These are phyloP conservation scores for Halichoeres trimaculatus DNA, from an alignment of 2,113 vertebrate genomes.

Conservation along the genomic window DNA sequence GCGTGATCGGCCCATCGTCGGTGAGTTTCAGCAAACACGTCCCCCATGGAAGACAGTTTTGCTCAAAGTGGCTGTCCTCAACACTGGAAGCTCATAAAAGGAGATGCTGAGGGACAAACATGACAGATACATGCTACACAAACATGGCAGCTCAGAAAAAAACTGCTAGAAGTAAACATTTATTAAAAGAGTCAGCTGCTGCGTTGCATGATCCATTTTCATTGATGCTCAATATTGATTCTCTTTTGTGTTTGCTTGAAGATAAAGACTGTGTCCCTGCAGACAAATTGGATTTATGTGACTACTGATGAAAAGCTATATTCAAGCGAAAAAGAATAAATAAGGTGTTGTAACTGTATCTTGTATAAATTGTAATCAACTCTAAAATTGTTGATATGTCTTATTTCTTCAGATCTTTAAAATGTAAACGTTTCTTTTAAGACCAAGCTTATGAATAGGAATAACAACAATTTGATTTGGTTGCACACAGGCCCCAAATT, in stretches of 20 bases:
- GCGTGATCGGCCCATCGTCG: conserved; percentile 19
- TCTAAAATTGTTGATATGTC: no score
- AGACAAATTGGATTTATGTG: conserved; percentile 21
- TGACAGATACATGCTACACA: conserved; percentile 19
- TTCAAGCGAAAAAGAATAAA: no score
- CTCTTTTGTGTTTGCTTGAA: conserved; percentile 19
- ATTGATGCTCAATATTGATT: no score
- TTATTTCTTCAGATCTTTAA: no score
- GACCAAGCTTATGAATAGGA: no score
- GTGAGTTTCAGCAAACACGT: conserved; percentile 21
- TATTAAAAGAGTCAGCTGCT: conserved; percentile 43
- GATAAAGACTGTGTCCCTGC: conserved; percentile 34
- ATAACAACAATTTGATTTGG: no score
- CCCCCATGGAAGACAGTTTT: conserved; percentile 26
- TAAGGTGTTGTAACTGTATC: no score
- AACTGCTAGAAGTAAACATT: conserved; percentile 39
- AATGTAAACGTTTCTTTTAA: no score
- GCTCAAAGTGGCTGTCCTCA: conserved; percentile 24
- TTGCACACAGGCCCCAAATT: no score
- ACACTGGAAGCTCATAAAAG: conserved; percentile 57
- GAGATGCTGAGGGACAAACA: conserved; percentile 55
- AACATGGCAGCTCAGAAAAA: conserved; percentile 37
- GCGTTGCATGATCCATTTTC: conserved; percentile 43
- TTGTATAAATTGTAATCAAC: no score
- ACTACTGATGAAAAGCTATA: no score